These are phyloP conservation scores for Araneus ventricosus DNA, from an alignment of 1,140 invertebrate species.

Conservation along the genomic window DNA sequence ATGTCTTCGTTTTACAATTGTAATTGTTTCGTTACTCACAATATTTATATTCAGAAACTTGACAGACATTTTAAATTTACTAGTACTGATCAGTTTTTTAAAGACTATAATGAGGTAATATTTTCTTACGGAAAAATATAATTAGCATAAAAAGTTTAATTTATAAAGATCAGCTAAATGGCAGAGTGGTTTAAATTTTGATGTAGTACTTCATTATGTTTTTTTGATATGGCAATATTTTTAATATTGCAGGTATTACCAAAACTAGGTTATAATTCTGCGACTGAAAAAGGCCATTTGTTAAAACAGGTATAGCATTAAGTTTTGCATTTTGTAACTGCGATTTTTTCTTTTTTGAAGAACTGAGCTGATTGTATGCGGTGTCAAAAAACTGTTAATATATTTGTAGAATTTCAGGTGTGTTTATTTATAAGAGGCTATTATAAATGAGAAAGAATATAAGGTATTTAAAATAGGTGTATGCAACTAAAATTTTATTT, in stretches of 20 bases:
- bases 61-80: slow-evolving; percentile 73
- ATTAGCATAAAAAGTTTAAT: too few species aligned
- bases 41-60: slow-evolving; percentile 70
- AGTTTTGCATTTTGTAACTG: too few species aligned
- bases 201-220: background rate
- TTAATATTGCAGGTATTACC: slow-evolving; percentile 11
- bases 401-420: too few species aligned
- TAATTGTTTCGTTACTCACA: slow-evolving; percentile 74
- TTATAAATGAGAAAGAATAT: too few species aligned
- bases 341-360: too few species aligned
- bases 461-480: too few species aligned
- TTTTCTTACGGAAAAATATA: background rate
- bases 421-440: too few species aligned
- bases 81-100: slow-evolving; percentile 57
- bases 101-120: slow-evolving; percentile 64
- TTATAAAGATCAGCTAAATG: too few species aligned
- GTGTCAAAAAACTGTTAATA: too few species aligned
- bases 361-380: too few species aligned
- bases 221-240: background rate
- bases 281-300: background rate
- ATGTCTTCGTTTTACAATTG: slow-evolving; percentile 60
- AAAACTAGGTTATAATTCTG: background rate
- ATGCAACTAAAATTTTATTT: too few species aligned
- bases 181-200: too few species aligned
- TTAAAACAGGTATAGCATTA: slow-evolving; percentile 14